Base-by-base conservation (phyloP, 1,140 invertebrate genomes). In the Vanessa atalanta region DNA sequence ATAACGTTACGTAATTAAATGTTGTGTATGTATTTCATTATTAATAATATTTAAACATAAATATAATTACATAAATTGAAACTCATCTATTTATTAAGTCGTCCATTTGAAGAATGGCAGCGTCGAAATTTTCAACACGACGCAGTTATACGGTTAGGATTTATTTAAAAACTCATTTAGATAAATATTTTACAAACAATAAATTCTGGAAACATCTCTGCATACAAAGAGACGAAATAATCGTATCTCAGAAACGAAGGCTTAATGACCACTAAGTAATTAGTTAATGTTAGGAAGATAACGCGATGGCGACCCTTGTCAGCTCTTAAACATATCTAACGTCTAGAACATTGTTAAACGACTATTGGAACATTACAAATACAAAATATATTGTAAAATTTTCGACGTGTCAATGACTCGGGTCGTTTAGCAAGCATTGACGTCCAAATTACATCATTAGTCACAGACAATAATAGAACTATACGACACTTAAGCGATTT, bases 371-470 rank as follows among this genome's bases (percentile, higher is more conserved):
- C 57, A 12, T 14, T 5, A 6, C 3, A 63, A n/a, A 4, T 20
- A 53, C 3, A 43, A 16, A 37, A 55, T 14, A n/a, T 55, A 31
- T 31, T 51, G 20, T 43, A 43, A 53, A 11, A 37, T 47, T 60
- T 3, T 69, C 14, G 23, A 69, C 9, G 53, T 69, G 53, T 69
- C 65, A 55, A 69, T 69, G 55, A 57, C 43, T 48, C 67, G 53
- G 47, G 20, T 31, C 53, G 53, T 69, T 61, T 61, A 69, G 55
- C 53, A 47, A 60, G 47, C 53, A 60, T 23, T 26, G 67, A 69
- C 55, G 55, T 61, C 12, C 51, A 23, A 60, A 57, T 68, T 57
- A 68, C 66, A 68, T 68, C 66, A 68, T 57, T 68, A 57, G 23
- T 68, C 2, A 37, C 5, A 55, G 14, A 68, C 15, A 55, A 57